A percentile compares a stretch with the other conserved stretches of the same genome.
phyloP scores from a whole-genome alignment of 2,888 invertebrate species.

The Cylloceria caligata region DNA sequence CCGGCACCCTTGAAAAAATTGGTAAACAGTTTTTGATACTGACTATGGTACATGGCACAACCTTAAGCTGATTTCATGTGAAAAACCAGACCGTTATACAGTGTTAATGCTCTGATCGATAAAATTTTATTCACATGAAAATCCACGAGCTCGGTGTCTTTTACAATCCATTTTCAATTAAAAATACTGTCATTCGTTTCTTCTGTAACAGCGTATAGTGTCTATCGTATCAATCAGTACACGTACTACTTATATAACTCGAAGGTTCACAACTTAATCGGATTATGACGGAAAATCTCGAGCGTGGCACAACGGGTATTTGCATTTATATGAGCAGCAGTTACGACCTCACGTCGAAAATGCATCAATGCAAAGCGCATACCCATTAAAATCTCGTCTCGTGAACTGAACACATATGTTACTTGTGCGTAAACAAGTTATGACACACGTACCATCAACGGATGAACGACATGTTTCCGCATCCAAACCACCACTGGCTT shows the following conservation, averaged over 20 bases:
- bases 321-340: constrained; percentile 75
- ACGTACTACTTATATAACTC: background rate
- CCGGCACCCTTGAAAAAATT: no score
- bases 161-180: background rate
- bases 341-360: constrained; percentile 72
- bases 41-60: no score
- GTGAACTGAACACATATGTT: constrained; percentile 71
- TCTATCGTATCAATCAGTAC: background rate
- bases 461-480: constrained; percentile 33
- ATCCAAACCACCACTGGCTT: constrained; percentile 2
- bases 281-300: constrained; percentile 68
- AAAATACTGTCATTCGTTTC: background rate
- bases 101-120: no score
- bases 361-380: constrained; percentile 73
- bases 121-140: background rate
- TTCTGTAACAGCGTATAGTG: background rate
- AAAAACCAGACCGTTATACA: no score
- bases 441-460: constrained; percentile 8
- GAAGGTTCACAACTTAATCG: constrained; percentile 60
- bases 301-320: constrained; percentile 69
- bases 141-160: background rate
- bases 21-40: no score
- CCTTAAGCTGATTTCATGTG: no score
- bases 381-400: constrained; percentile 75
- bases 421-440: constrained; percentile 42